Conservation (phyloP, 2,797 vertebrate genomes). For the Artibeus lituratus region DNA sequence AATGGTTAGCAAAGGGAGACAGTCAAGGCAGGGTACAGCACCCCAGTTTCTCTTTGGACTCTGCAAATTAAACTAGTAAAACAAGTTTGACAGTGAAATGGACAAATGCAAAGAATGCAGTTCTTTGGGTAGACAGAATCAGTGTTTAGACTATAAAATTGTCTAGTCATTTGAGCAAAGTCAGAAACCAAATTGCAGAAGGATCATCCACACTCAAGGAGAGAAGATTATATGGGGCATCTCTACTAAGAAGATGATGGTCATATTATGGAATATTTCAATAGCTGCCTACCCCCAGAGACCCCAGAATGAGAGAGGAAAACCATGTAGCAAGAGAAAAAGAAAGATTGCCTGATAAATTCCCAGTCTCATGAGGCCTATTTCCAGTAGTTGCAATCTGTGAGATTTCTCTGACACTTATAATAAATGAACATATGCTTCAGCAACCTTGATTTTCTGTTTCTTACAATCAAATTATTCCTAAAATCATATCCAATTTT, state of each 20-base stretch:
- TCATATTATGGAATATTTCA: background rate
- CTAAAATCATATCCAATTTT: background rate
- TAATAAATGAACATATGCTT: constrained; percentile 1
- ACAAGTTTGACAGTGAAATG: background rate
- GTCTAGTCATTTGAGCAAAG: background rate
- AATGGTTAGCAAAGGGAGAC: background rate
- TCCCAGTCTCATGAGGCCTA: background rate
- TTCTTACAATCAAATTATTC: background rate
- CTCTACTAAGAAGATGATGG: background rate
- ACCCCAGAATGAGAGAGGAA: background rate
- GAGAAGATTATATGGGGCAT: background rate
- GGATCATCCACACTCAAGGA: background rate
- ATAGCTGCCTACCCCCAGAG: background rate
- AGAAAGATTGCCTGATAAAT: background rate
- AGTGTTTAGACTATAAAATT: background rate
- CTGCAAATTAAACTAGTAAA: background rate
- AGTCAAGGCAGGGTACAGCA: background rate
- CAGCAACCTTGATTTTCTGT: background rate
- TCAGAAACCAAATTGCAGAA: background rate
- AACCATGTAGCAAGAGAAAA: background rate
- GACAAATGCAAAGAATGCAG: background rate
- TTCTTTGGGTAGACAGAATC: background rate
- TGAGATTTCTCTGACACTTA: background rate
- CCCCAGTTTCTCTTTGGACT: background rate
- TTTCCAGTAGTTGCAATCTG: background rate